phyloP scores from a whole-genome alignment of 2,888 invertebrate genomes.

The Chalcosyrphus nemorum region DNA sequence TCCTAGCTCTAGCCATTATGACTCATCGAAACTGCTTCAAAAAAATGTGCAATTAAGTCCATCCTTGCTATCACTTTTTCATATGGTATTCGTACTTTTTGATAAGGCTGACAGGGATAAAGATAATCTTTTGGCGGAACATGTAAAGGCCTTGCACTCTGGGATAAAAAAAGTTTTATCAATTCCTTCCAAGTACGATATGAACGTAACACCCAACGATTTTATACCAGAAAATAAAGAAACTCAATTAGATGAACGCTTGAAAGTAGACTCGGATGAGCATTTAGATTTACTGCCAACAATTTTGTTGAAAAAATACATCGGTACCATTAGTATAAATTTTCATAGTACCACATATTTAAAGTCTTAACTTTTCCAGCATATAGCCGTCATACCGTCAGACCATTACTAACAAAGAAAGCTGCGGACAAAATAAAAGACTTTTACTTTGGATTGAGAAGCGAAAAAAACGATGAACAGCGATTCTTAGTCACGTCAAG shows the following conservation, averaged over 20 bases:
- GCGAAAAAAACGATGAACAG: conserved; percentile 80
- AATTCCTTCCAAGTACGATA: conserved; percentile 75
- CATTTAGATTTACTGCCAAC: conserved; percentile 88
- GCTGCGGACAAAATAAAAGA: conserved; percentile 88
- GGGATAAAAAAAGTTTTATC: conserved; percentile 79
- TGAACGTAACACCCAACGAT: conserved; percentile 80
- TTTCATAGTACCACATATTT: neutral
- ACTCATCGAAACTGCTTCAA: conserved; percentile 92
- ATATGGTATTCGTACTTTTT: conserved; percentile 94
- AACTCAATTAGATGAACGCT: conserved; percentile 78
- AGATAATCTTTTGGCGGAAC: conserved; percentile 82
- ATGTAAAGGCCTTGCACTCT: conserved; percentile 90
- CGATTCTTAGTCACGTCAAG: conserved; percentile 91
- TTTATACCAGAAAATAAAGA: conserved; percentile 78
- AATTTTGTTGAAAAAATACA: conserved; percentile 92
- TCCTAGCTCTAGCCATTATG: conserved; percentile 94
- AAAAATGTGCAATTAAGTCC: conserved; percentile 95
- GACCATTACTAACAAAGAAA: conserved; percentile 88
- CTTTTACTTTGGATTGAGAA: conserved; percentile 91
- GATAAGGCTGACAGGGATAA: conserved; percentile 90
- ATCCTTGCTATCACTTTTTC: conserved; percentile 94
- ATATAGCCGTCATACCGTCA: conserved; percentile 93
- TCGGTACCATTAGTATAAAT: conserved; percentile 79
- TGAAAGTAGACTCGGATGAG: conserved; percentile 83
- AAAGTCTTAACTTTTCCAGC: conserved; percentile 80